Base-by-base conservation (phyloP, 2,113 vertebrate genomes). In the Gavia stellata region DNA sequence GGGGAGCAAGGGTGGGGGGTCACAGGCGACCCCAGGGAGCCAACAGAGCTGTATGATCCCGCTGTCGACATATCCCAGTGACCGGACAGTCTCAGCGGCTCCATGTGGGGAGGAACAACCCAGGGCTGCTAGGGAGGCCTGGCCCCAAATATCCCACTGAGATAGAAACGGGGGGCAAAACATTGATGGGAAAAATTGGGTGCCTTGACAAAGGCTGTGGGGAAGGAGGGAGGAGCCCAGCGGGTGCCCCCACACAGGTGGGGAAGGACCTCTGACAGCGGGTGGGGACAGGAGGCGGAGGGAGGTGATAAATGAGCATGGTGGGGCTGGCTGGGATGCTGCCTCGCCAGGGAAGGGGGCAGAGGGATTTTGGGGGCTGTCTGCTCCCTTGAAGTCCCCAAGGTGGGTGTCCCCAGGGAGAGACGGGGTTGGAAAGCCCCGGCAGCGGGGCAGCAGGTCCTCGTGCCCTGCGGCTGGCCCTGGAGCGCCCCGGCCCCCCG, bases 51-150 rank as follows among this genome's bases (percentile, higher is more conserved):
- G n/a, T 9, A 10, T 4, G 9, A 65, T 28, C 31, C 56, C 13
- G 6, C 47, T 44, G 40, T 34, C 14, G 3, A 28, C 3, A 4
- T 65, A 40, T 23, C 42, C 33, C 8, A 0, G 40, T 1, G 52
- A 31, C 11, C 1, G 1, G 17, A 6, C 4, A 0, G 62, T 17
- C 16, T 4, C 58, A 17, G 80, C 28, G 17, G 33, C 49, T 65
- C 71, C 67, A 10, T 0, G 6, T 16, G 40, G 49, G 2, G 12
- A 75, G 61, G 88, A 58, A 24, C 8, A 38, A 2, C 1, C 6
- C 1, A 0, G 44, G 58, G 58, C 9, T 84, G 20, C 0, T 4
- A 61, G 45, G 50, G 14, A 53, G 19, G 7, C 14, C 47, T 49
- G 77, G n/a, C 61, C 74, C 62, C 66, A 40, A 26, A 67, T 1